phyloP scores from a whole-genome alignment of 2,113 vertebrate species.

The Ageneiosus marmoratus region DNA sequence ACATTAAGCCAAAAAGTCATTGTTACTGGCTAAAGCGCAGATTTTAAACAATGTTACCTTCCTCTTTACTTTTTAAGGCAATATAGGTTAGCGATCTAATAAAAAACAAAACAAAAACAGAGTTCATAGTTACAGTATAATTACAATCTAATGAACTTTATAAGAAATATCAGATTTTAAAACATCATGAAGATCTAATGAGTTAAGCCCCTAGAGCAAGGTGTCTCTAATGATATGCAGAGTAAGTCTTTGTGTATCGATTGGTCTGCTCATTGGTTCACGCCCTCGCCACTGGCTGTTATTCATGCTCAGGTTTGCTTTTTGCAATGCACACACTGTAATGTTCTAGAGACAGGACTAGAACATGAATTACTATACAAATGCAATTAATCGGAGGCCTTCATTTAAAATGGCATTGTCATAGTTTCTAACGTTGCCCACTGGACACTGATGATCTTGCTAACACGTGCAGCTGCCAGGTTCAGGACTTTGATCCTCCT shows the following conservation, averaged over 20 bases:
- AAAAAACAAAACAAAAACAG: too few species aligned
- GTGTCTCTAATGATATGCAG: slow-evolving; percentile 50
- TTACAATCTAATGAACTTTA: not conserved
- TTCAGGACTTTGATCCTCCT: slow-evolving; percentile 48
- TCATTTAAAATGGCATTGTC: slow-evolving; percentile 28
- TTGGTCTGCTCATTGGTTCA: slow-evolving; percentile 38
- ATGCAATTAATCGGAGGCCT: slow-evolving; percentile 34
- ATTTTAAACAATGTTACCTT: slow-evolving; percentile 28
- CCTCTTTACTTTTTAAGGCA: slow-evolving; percentile 12
- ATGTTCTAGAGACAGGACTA: slow-evolving; percentile 19
- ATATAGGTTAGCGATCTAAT: not conserved
- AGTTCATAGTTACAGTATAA: slow-evolving; percentile 14
- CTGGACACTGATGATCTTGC: slow-evolving; percentile 35
- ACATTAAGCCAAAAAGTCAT: slow-evolving; percentile 50
- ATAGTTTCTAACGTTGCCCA: slow-evolving; percentile 21
- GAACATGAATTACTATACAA: slow-evolving; percentile 23
- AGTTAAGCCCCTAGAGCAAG: slow-evolving; percentile 41
- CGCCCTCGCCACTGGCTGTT: slow-evolving; percentile 35
- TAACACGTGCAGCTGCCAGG: slow-evolving; percentile 38
- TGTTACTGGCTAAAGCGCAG: slow-evolving; percentile 37
- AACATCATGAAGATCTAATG: slow-evolving; percentile 35
- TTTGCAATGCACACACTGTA: slow-evolving; percentile 31
- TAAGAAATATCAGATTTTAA: slow-evolving; percentile 5
- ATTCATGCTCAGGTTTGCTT: slow-evolving; percentile 43
- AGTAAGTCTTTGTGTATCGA: slow-evolving; percentile 48